Conservation (phyloP, 2,888 invertebrate genomes). For the Ecdyonurus torrentis region DNA sequence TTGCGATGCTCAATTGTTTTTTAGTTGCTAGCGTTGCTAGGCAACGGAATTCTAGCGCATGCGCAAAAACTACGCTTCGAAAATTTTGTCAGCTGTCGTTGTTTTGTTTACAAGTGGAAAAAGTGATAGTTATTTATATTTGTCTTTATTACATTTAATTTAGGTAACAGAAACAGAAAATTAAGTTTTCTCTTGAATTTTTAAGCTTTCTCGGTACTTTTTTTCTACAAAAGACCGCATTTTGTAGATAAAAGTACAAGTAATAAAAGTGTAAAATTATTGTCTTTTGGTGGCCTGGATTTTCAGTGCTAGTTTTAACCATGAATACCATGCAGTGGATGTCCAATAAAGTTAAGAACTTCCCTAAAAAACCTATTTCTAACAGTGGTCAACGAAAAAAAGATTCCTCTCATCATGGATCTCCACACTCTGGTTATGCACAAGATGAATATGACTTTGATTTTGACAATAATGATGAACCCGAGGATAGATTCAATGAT, state of each 20-base stretch:
- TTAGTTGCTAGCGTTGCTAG: background rate
- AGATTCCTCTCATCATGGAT: constrained; percentile 40
- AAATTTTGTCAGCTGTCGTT: background rate
- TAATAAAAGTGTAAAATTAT: too few species aligned
- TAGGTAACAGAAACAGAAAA: too few species aligned
- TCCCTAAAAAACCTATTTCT: background rate
- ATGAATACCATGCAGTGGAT: background rate
- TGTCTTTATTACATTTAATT: too few species aligned
- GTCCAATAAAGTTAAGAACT: background rate
- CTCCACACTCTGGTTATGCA: constrained; percentile 43
- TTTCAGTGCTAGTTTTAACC: background rate
- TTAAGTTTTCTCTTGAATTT: too few species aligned
- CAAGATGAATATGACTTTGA: constrained; percentile 55
- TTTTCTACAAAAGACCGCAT: too few species aligned
- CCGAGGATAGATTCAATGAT: constrained; percentile 48
- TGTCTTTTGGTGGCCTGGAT: background rate
- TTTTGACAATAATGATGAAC: constrained; percentile 52
- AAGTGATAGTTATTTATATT: too few species aligned
- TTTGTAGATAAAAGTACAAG: too few species aligned
- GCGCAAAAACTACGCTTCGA: background rate
- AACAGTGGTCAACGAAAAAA: background rate
- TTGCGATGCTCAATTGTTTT: background rate
- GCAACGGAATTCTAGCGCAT: background rate
- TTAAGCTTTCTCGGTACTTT: too few species aligned
- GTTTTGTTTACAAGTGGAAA: background rate